These are phyloP conservation scores for Periparus ater DNA, from an alignment of 2,797 vertebrate species.

Conservation along the genomic window DNA sequence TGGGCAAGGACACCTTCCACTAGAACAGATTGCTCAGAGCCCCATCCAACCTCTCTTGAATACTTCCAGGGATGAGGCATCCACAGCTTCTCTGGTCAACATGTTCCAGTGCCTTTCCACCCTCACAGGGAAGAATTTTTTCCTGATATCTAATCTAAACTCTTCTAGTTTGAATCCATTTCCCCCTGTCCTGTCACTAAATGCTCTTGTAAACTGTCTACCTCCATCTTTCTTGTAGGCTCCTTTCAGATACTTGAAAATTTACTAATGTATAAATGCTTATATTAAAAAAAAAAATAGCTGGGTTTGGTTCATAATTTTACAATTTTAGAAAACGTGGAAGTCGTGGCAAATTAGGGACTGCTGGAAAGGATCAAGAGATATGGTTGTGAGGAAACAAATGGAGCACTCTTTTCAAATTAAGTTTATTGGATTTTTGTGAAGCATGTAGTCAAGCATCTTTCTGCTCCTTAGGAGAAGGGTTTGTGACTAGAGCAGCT, in stretches of 20 bases:
- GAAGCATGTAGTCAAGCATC: not conserved
- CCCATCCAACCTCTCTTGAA: not conserved
- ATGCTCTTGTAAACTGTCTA: not conserved
- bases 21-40: not conserved
- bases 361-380: not conserved
- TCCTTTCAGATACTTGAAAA: not conserved
- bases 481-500: not conserved
- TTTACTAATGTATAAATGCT: not conserved
- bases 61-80: not conserved
- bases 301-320: not conserved
- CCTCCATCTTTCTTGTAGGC: not conserved
- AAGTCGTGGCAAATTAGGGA: not conserved
- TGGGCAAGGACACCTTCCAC: not conserved
- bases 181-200: not conserved
- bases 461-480: not conserved
- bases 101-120: not conserved
- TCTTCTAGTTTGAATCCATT: not conserved
- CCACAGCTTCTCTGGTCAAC: not conserved
- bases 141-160: not conserved
- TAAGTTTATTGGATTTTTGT: not conserved
- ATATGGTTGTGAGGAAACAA: not conserved
- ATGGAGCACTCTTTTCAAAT: accelerated
- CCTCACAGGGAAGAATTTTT: not conserved
- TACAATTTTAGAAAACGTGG: not conserved
- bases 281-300: not conserved